Base-by-base conservation (phyloP, 2,113 vertebrate genomes). In the Forbesichthys papilliferus region DNA sequence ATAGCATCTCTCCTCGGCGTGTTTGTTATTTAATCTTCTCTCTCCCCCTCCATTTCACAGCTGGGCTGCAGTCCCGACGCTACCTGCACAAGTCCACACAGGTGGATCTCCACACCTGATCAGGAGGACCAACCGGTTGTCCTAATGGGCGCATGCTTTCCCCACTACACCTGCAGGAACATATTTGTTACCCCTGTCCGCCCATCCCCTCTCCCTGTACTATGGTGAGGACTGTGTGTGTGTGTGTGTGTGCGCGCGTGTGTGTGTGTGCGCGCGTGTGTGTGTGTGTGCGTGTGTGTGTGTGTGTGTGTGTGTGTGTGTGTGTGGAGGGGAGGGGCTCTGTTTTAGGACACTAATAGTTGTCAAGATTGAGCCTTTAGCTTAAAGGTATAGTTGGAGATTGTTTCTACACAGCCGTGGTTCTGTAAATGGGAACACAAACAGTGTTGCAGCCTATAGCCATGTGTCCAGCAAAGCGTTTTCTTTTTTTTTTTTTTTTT, bases 21-120 rank as follows among this genome's bases (percentile, higher is more conserved):
- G 59, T 54, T 20, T 64, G 18, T 60, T 65, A 9, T 33, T 80
- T 42, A 61, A 20, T 61, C n/a, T 47, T 64, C 53, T 14, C 9
- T 42, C 4, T 61, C 49, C 3, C 72, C 47, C 71, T 59, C 75
- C 11, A 42, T 10, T 11, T 2, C 64, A 13, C 58, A 92, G 91
- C 69, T 47, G 89, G 76, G 85, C 47, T 90, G 89, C 89, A 92
- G 88, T 82, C 86, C 73, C 9, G 87, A 78, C 6, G 34, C 82
- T 0, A 65, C 61, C 7, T 88, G 71, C 46, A 81, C 75, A 61
- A 92, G 94, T 84, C 94, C 93, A 13, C 93, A 91, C 73, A 87
- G 93, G 79, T 87, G 93, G 79, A 93, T 94, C 53, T 93, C 95
- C 66, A 94, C 95, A 5, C 95, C 95, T 0, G 94, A 95, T 46